Conservation (phyloP, 1,140 invertebrate species). For the Mercenaria mercenaria region DNA sequence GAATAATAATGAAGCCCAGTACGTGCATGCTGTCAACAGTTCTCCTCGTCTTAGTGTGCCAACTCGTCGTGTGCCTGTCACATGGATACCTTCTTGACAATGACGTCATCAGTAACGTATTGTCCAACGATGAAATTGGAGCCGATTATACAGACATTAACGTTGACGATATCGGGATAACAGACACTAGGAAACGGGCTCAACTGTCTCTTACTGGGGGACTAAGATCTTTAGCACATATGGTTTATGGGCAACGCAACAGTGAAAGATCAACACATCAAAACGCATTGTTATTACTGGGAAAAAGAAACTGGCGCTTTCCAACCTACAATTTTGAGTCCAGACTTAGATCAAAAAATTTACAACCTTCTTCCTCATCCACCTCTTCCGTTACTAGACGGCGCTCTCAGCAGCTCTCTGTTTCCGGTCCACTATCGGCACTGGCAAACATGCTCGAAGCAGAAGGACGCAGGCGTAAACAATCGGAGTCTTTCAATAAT, state of each 20-base stretch:
- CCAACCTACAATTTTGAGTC: not conserved
- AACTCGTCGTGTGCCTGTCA: not conserved
- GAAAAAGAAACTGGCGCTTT: slow-evolving; percentile 21
- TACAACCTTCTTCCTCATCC: not conserved
- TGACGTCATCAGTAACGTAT: slow-evolving; percentile 30
- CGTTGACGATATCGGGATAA: not conserved
- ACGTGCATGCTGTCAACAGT: not conserved
- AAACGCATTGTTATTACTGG: slow-evolving; percentile 13
- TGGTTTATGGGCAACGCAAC: slow-evolving; percentile 6
- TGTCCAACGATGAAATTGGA: not conserved
- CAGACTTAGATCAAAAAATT: not conserved
- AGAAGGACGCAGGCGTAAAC: slow-evolving; percentile 39
- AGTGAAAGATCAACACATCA: not conserved
- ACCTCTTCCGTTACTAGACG: not conserved
- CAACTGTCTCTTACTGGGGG: slow-evolving; percentile 17
- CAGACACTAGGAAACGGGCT: slow-evolving; percentile 5
- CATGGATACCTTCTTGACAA: not conserved
- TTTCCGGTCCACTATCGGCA: slow-evolving; percentile 61
- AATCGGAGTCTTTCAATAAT: slow-evolving; percentile 35
- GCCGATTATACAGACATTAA: not conserved
- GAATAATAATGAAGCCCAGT: not conserved
- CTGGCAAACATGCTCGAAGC: slow-evolving; percentile 57
- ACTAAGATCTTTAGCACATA: slow-evolving; percentile 16
- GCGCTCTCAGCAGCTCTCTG: slow-evolving; percentile 53
- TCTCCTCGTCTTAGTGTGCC: not conserved